Evolutionary conservation across 2,888 invertebrate genomes (phyloP).

Genomic region (Lepidonotus clava): DNA sequence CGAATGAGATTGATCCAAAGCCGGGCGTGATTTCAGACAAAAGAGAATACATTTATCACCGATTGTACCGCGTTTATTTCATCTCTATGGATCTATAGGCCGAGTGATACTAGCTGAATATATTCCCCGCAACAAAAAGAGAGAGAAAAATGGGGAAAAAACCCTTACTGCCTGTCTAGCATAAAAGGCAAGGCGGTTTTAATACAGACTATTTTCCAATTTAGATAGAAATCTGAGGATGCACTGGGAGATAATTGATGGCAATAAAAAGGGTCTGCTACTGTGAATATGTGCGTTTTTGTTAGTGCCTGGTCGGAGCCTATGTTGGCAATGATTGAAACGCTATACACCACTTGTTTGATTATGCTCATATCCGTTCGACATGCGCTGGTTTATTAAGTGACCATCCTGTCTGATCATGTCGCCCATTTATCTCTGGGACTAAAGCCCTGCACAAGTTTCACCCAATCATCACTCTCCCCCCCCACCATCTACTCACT

Average conservation of each 20-base stretch:
- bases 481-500: too few species aligned
- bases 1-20: not conserved
- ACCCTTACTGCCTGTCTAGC: not conserved
- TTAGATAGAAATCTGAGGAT: not conserved
- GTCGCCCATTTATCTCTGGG: too few species aligned
- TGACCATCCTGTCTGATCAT: too few species aligned
- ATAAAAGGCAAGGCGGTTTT: not conserved
- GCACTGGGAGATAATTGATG: not conserved
- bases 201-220: slow-evolving; percentile 5
- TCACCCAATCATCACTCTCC: too few species aligned
- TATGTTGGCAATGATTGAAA: too few species aligned
- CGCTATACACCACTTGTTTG: too few species aligned
- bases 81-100: not conserved
- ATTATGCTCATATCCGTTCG: too few species aligned
- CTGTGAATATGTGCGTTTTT: too few species aligned
- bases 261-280: not conserved
- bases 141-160: not conserved
- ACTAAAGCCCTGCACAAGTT: too few species aligned
- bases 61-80: not conserved
- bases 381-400: too few species aligned
- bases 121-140: not conserved
- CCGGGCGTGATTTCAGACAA: not conserved
- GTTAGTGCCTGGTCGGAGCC: too few species aligned
- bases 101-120: not conserved
- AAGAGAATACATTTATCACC: not conserved